A percentile compares a stretch with the other conserved stretches of the same genome.
Conservation (phyloP, 2,888 invertebrate genomes). For the Rutpela maculata region DNA sequence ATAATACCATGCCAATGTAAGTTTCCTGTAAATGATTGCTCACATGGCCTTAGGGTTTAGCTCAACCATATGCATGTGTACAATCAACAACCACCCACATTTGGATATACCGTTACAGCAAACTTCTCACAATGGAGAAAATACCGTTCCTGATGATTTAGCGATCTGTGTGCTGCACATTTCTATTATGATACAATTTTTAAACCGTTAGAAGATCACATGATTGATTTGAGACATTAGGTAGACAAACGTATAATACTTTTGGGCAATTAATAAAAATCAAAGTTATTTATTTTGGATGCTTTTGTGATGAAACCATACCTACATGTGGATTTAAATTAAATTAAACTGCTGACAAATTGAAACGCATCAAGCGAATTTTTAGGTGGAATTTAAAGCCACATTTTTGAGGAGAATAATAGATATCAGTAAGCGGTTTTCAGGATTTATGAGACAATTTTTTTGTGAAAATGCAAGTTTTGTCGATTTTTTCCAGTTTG, state of each 20-base stretch:
- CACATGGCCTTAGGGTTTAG: slow-evolving; percentile 16
- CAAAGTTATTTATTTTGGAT: neutral
- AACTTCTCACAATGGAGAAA: slow-evolving; percentile 23
- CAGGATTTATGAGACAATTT: no score
- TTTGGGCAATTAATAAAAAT: neutral
- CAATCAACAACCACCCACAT: slow-evolving; percentile 32
- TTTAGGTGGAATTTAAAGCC: no score
- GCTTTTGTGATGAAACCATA: neutral
- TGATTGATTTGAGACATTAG: neutral
- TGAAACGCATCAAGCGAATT: no score
- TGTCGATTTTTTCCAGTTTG: no score
- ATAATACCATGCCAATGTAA: slow-evolving; percentile 8
- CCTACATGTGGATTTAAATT: neutral
- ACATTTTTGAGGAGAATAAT: no score
- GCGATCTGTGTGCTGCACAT: neutral
- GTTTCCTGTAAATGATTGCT: slow-evolving; percentile 12
- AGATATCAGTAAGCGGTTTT: no score
- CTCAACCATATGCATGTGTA: slow-evolving; percentile 15
- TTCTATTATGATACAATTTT: slow-evolving; percentile 2
- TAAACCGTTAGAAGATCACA: neutral
- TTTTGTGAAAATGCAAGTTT: no score
- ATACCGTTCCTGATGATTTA: slow-evolving; percentile 27
- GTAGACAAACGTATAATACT: neutral
- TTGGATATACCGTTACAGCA: slow-evolving; percentile 29
- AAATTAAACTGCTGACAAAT: no score